Evolutionary conservation across 2,888 invertebrate genomes (phyloP).

Genomic region (Petrolisthes cinctipes): DNA sequence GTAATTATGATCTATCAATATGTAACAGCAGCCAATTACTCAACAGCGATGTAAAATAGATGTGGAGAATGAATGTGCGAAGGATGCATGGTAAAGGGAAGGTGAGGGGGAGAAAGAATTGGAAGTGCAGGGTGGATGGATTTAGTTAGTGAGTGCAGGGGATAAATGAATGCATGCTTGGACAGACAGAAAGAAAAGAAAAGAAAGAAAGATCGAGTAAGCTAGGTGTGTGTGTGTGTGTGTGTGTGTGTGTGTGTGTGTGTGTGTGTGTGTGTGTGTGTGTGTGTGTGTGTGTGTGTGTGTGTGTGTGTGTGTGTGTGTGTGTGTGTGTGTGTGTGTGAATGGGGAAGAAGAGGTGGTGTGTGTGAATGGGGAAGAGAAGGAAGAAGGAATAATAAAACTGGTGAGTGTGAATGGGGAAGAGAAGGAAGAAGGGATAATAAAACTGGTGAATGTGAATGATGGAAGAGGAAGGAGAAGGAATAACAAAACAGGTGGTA

Average conservation of each 20-base stretch:
- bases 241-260: conserved; percentile 7
- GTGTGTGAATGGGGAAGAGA: too few species aligned
- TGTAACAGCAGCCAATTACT: too few species aligned
- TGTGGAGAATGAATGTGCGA: not conserved
- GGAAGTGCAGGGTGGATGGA: too few species aligned
- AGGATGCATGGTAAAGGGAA: not conserved
- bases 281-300: conserved; percentile 7
- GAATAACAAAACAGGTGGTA: too few species aligned
- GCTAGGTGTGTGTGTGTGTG: not conserved
- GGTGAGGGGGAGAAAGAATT: not conserved
- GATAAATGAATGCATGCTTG: not conserved
- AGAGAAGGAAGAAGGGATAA: not conserved
- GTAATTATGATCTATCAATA: too few species aligned
- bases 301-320: conserved; percentile 7
- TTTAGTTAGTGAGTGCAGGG: too few species aligned
- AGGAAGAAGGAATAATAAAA: too few species aligned
- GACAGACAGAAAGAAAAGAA: not conserved
- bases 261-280: conserved; percentile 7
- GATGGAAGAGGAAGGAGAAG: too few species aligned
- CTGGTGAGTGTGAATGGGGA: not conserved
- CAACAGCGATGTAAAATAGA: too few species aligned
- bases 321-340: conserved; percentile 3
- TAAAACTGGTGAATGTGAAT: too few species aligned
- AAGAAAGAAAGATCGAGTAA: not conserved
- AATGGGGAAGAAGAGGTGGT: too few species aligned